Percentiles rank a stretch among this genome's conserved stretches.
phyloP scores from a whole-genome alignment of 2,113 vertebrate species.

The Halcyon senegalensis region DNA sequence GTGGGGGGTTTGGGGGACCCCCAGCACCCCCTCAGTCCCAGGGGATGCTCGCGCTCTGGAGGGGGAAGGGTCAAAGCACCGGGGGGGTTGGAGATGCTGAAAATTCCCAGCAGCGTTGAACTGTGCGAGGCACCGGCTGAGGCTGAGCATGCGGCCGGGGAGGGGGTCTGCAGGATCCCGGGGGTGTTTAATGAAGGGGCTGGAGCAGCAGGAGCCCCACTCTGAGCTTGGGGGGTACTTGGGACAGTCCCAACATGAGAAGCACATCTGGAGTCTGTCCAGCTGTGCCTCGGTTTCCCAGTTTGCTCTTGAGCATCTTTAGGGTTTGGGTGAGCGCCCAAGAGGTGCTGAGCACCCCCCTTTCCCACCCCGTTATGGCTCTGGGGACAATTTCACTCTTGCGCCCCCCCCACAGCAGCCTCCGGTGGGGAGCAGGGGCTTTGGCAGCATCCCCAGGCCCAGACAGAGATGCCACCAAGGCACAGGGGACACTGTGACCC shows the following conservation, averaged over 20 bases:
- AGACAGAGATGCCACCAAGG: neutral
- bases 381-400: neutral
- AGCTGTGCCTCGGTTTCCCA: neutral
- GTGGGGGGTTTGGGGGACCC: neutral
- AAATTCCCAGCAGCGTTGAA: neutral
- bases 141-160: neutral
- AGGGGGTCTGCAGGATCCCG: accelerated
- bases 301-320: accelerated
- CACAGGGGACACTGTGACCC: neutral
- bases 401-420: neutral
- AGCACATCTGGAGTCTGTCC: neutral
- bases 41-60: neutral
- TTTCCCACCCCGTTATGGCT: neutral
- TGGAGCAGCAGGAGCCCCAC: accelerated
- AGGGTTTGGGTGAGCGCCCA: accelerated
- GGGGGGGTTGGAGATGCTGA: accelerated
- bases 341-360: neutral
- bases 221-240: neutral
- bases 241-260: accelerated
- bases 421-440: accelerated
- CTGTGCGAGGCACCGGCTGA: accelerated
- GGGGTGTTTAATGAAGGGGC: accelerated
- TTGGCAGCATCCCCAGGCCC: neutral
- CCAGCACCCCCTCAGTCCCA: neutral
- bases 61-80: accelerated